Evolutionary conservation across 2,113 vertebrate genomes (phyloP).

Genomic region (Acrocephalus kingi): DNA sequence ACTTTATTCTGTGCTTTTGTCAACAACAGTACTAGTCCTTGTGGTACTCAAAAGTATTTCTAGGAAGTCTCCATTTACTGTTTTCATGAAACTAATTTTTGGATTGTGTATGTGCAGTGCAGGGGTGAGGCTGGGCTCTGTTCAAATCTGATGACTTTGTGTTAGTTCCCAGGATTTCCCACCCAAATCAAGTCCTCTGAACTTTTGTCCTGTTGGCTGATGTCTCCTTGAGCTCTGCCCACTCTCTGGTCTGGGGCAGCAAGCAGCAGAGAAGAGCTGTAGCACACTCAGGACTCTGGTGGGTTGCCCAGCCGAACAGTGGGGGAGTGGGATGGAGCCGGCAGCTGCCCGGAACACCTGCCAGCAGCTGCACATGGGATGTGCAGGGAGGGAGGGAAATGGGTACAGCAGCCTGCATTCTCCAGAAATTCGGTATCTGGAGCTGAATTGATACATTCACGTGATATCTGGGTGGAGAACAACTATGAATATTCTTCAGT

Average conservation of each 20-base stretch:
- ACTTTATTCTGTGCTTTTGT: not conserved
- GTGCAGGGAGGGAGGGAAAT: not conserved
- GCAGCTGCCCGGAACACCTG: not conserved
- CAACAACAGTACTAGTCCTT: not conserved
- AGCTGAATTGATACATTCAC: not conserved
- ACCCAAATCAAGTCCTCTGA: not conserved
- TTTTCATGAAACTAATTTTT: not conserved
- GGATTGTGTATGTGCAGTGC: too few relatives aligned
- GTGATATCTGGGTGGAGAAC: not conserved
- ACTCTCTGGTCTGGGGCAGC: not conserved
- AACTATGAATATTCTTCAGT: not conserved
- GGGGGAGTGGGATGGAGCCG: accelerated
- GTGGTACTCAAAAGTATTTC: not conserved
- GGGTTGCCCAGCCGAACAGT: accelerated
- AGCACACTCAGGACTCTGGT: accelerated
- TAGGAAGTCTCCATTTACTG: not conserved
- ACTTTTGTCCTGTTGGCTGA: not conserved
- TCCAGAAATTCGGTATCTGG: not conserved
- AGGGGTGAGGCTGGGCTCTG: not conserved
- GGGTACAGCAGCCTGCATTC: not conserved
- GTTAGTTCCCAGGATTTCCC: not conserved
- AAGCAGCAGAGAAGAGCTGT: accelerated
- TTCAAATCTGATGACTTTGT: not conserved
- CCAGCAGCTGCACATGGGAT: accelerated
- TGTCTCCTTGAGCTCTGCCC: not conserved